These are phyloP conservation scores for Caenorhabditis briggsae DNA, from an alignment of 1,140 invertebrate genomes.

Conservation along the genomic window DNA sequence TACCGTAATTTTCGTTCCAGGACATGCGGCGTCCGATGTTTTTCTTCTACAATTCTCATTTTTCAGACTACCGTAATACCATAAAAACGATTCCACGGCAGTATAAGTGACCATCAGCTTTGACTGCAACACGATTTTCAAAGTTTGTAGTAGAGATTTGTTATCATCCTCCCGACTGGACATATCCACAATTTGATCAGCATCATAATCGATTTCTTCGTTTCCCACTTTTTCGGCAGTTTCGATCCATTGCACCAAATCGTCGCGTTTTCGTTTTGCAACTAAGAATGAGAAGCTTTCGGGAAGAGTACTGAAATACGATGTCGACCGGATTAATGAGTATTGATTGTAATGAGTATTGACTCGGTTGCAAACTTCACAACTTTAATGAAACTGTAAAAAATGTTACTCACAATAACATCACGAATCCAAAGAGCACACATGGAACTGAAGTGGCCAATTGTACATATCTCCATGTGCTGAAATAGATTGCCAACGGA, in stretches of 20 bases:
- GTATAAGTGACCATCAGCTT: slow-evolving; percentile 19
- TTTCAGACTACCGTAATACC: background rate
- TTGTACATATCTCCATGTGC: slow-evolving; percentile 50
- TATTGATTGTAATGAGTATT: background rate
- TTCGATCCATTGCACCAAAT: slow-evolving; percentile 42
- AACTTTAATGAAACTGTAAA: background rate
- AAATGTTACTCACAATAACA: slow-evolving; percentile 3
- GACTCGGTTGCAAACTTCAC: background rate
- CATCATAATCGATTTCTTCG: slow-evolving; percentile 36
- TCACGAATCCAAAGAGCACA: slow-evolving; percentile 36
- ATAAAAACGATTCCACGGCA: slow-evolving; percentile 26
- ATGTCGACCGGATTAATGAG: background rate
- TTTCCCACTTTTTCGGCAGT: slow-evolving; percentile 31
- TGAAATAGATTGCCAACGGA: slow-evolving; percentile 24
- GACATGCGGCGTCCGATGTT: too few species aligned
- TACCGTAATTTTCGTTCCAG: background rate
- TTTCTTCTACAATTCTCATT: background rate
- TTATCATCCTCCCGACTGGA: slow-evolving; percentile 35
- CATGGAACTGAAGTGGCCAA: slow-evolving; percentile 32
- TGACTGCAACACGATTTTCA: slow-evolving; percentile 6
- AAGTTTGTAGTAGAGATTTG: background rate
- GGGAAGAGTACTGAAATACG: slow-evolving; percentile 42
- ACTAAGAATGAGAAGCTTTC: slow-evolving; percentile 57
- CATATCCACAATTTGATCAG: slow-evolving; percentile 54
- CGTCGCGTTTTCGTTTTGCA: background rate